phyloP scores from a whole-genome alignment of 2,797 vertebrate genomes.

The Melanotaenia boesemani region DNA sequence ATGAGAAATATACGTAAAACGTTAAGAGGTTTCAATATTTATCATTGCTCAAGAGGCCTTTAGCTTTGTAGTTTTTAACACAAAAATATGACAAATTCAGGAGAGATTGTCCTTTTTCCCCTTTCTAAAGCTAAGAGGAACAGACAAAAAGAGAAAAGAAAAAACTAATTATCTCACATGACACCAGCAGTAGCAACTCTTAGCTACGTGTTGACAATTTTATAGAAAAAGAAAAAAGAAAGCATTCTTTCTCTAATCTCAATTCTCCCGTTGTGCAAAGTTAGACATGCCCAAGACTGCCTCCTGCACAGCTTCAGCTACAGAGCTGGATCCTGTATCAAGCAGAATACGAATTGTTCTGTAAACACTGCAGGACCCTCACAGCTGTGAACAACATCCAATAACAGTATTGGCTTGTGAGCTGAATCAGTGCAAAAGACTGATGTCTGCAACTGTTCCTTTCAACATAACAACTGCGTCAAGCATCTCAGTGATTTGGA shows the following conservation, averaged over 20 bases:
- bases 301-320: slow-evolving; percentile 32
- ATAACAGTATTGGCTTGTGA: slow-evolving; percentile 37
- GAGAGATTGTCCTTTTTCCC: slow-evolving; percentile 36
- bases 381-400: slow-evolving; percentile 49
- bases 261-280: slow-evolving; percentile 47
- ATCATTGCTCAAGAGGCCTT: slow-evolving; percentile 70
- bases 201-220: slow-evolving; percentile 51
- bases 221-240: slow-evolving; percentile 55
- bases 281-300: slow-evolving; percentile 58
- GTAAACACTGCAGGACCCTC: slow-evolving; percentile 55
- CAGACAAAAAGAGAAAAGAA: neutral
- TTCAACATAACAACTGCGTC: slow-evolving; percentile 56
- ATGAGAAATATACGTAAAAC: slow-evolving; percentile 81
- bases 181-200: slow-evolving; percentile 54
- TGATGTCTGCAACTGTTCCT: slow-evolving; percentile 56
- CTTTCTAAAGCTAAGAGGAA: slow-evolving; percentile 41
- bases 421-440: slow-evolving; percentile 35
- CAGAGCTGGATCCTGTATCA: slow-evolving; percentile 23
- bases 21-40: slow-evolving; percentile 80
- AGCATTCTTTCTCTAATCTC: slow-evolving; percentile 50
- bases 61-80: slow-evolving; percentile 62
- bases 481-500: slow-evolving; percentile 61
- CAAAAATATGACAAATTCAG: slow-evolving; percentile 55
- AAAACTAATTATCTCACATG: slow-evolving; percentile 54
- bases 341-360: slow-evolving; percentile 42